Conservation (phyloP, 2,888 invertebrate genomes). For the Temnothorax rugatulus region DNA sequence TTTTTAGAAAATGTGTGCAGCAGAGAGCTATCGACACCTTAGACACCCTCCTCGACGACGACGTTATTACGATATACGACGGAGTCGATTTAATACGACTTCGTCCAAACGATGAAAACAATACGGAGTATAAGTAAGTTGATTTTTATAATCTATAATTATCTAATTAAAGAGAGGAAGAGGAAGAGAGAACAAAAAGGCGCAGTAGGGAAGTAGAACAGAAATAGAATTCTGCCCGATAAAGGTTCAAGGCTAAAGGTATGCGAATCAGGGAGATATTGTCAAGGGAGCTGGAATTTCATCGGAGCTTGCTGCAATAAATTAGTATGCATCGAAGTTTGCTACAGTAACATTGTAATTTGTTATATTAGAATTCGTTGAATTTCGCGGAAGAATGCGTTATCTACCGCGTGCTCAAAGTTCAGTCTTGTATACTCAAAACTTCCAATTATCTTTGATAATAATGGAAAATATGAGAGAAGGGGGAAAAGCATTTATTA, state of each 20-base stretch:
- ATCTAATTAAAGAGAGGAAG: neutral
- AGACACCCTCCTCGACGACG: conserved; percentile 88
- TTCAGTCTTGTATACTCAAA: neutral
- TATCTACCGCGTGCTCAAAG: neutral
- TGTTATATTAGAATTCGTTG: conserved; percentile 22
- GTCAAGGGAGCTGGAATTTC: conserved; percentile 26
- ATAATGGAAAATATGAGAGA: neutral
- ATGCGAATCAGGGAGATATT: conserved; percentile 23
- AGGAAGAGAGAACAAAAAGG: neutral
- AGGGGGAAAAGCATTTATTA: neutral
- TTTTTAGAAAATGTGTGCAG: conserved; percentile 79
- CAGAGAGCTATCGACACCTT: conserved; percentile 87
- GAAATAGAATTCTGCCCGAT: conserved; percentile 7
- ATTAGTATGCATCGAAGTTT: conserved; percentile 9
- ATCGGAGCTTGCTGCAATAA: neutral
- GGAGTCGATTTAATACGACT: conserved; percentile 89
- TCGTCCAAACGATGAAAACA: conserved; percentile 80
- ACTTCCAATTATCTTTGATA: conserved; percentile 16
- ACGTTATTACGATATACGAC: conserved; percentile 89
- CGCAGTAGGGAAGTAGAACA: neutral
- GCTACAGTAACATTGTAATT: neutral
- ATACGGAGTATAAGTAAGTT: conserved; percentile 51
- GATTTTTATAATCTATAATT: conserved; percentile 2
- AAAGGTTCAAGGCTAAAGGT: neutral
- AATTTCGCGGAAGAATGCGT: conserved; percentile 30